Evolutionary conservation across 2,113 vertebrate genomes (phyloP).

Genomic region (Alethe castanea): DNA sequence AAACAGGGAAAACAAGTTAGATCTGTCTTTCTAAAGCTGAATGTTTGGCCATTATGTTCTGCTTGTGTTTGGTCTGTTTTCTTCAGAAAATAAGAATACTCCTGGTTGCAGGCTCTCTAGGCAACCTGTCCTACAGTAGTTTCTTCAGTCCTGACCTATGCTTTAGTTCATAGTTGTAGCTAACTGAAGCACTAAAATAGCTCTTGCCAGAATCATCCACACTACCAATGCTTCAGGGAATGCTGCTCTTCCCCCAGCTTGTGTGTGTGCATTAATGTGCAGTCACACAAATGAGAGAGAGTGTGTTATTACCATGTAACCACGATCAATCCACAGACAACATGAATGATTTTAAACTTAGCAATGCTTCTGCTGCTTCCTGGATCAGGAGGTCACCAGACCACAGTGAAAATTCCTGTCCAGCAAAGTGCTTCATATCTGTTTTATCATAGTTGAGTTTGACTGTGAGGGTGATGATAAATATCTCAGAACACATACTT

Average conservation of each 20-base stretch:
- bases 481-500: neutral
- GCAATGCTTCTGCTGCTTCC: neutral
- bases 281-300: neutral
- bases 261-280: neutral
- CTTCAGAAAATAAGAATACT: neutral
- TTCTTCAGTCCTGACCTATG: neutral
- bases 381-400: neutral
- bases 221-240: neutral
- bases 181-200: neutral
- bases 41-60: neutral
- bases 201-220: neutral
- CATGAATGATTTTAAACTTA: neutral
- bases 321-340: accelerated
- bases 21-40: neutral
- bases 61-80: neutral
- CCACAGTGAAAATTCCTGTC: neutral
- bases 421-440: neutral
- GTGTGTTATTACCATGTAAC: accelerated
- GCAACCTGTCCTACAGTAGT: neutral
- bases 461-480: neutral
- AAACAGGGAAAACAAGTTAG: neutral
- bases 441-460: neutral
- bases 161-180: neutral
- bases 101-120: neutral
- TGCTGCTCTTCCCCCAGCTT: neutral